phyloP scores from a whole-genome alignment of 2,888 invertebrate genomes.

The Rotaria socialis region DNA sequence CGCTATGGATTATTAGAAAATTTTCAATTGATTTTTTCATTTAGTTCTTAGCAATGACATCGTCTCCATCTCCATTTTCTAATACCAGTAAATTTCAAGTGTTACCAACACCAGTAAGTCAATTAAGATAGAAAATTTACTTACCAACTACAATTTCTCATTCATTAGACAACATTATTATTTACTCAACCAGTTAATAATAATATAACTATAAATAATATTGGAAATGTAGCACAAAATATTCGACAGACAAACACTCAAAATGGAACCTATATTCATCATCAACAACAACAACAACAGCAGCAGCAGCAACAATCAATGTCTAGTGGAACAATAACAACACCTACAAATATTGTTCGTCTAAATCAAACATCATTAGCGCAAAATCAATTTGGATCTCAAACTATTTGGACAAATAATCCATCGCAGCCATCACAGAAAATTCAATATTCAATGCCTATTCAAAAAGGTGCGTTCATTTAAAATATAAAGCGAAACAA shows the following conservation, averaged over 20 bases:
- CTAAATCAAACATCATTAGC: neutral
- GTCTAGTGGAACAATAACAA: neutral
- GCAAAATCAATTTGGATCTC: neutral
- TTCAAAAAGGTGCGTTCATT: neutral
- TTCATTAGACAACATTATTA: neutral
- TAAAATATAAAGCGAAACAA: neutral
- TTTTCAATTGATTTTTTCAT: neutral
- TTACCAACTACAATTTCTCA: too few species aligned
- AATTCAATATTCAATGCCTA: neutral
- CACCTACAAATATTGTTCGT: neutral
- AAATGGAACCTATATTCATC: neutral
- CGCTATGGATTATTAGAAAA: neutral
- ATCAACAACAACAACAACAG: neutral
- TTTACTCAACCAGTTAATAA: conserved; percentile 26
- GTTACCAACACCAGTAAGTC: neutral
- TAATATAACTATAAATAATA: conserved; percentile 30
- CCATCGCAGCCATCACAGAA: neutral
- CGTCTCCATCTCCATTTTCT: neutral
- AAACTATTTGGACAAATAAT: neutral
- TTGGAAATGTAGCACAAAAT: conserved; percentile 11
- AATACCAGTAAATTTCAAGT: neutral
- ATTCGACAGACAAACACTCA: neutral
- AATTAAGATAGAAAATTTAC: neutral
- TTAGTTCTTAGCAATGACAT: neutral
- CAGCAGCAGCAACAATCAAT: neutral